Base-by-base conservation (phyloP, 2,888 invertebrate species). In the Coleophora flavipennella region DNA sequence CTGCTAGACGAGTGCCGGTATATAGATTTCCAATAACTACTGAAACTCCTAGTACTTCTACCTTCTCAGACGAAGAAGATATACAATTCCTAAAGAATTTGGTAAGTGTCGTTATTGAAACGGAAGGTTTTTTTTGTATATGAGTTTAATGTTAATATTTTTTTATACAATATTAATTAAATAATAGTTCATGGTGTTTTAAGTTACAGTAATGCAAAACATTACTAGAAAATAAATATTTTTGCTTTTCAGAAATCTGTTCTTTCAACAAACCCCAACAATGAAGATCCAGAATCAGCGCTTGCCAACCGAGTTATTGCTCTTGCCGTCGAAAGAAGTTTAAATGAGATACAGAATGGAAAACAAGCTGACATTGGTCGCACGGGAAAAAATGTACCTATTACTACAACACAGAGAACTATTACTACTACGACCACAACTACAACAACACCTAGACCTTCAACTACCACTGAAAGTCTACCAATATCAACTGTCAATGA, bases 21-120 rank as follows among this genome's bases (percentile, higher is more conserved):
- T 50, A 60, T 29, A 57, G 56, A 40, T 62, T 67, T 31, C 62
- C 67, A 12, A 47, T 65, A 27, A 80, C 83, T 14, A 83, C 83
- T 40, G 78, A 79, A 54, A 59, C 70, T 37, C 79, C 85, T 12
- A 76, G 77, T 45, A 71, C 76, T 37, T 81, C 84, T 4, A 85
- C 85, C 10, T 85, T 78, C 55, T 79, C 86, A 10, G 78, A 81
- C 40, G 61, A 79, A 66, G 87, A 89, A 45, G 89, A 89, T 59
- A 66, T 89, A 46, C 85, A 80, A 31, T 89, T 89, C 58, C 63
- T 89, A 13, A 85, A 88, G 55, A 87, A 88, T 50, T 72, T 89
- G 84, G 89, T 89, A 77, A 67, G 72, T 52, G 36, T 34, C 10
- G 28, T 9, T n/a, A 29, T 29, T 29, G n/a, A 29, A 29, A 29